Evolutionary conservation across 2,113 vertebrate species (phyloP), one percentile per base, ranked within the genome.

Genomic region (Hippocampus barbouri): DNA sequence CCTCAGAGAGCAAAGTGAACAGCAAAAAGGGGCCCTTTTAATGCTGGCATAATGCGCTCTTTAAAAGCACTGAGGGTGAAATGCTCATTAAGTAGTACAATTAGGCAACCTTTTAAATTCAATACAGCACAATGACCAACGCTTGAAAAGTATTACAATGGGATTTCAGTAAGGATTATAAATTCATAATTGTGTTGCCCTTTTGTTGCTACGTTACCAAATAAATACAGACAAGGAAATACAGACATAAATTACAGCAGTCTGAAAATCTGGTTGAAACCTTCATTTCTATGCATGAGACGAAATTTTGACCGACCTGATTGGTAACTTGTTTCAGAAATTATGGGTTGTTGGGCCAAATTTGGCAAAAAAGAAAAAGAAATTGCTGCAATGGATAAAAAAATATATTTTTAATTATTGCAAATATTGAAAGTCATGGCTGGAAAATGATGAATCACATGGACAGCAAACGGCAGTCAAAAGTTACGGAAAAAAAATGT

Each of bases 81-180:
- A 77, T 60, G 64, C 83, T 81, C 76, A 76, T 84, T 86, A 85
- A 78, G 79, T 79, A 81, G 76, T 79, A 75, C 74, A 85, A 88
- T 85, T 82, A 86, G 72, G 67, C 66, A 67, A 49, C 64, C 78
- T 87, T 89, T 89, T 87, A 76, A 88, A 90, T 85, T 82, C 85
- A 88, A 83, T 82, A 75, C 34, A 1, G 2, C 60, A 40, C 1
- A 54, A 54, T 54, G 21, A 54, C 27, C 60, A 47, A 74, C 54
- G 60, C 73, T 69, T 80, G 74, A 82, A 84, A 78, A 73, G 72
- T 71, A 67, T 16, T 61, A 60, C 45, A 70, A 75, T 68, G 70
- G 69, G 80, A 74, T 79, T 79, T 73, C 51, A 59, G 27, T 59
- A 1, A 15, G 23, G 2, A 25, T 57, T 25, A 6, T 20, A 20